Evolutionary conservation across 2,113 vertebrate species (phyloP).

Genomic region (Ammospiza caudacuta): DNA sequence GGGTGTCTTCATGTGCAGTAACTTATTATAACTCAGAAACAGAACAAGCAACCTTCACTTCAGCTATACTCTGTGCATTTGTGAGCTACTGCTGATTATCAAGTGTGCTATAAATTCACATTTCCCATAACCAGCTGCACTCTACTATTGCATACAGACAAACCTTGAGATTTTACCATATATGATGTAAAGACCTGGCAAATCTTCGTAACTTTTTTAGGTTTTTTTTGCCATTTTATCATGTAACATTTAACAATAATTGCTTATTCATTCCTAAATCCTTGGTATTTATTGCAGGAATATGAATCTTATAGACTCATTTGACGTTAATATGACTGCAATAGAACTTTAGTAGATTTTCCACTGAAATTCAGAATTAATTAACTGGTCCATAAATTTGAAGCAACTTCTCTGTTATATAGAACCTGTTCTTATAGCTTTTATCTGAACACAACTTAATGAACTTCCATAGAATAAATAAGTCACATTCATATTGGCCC

Average conservation of each 20-base stretch:
- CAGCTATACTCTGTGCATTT: background rate
- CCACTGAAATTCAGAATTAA: constrained; percentile 61
- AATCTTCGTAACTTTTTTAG: constrained; percentile 21
- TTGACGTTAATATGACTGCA: constrained; percentile 55
- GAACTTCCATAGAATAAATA: background rate
- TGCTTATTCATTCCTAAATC: constrained; percentile 44
- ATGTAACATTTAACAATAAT: constrained; percentile 46
- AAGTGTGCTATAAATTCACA: background rate
- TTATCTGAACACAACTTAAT: background rate
- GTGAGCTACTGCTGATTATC: background rate
- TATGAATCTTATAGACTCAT: constrained; percentile 59
- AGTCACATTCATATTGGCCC: background rate
- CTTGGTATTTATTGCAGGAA: constrained; percentile 59
- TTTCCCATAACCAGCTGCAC: background rate
- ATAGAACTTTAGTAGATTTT: constrained; percentile 57
- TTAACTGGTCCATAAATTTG: constrained; percentile 57
- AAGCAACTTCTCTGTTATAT: background rate
- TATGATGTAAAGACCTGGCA: background rate
- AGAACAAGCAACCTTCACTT: background rate
- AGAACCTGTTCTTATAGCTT: background rate
- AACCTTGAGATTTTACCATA: background rate
- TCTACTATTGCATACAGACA: background rate
- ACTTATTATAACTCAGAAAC: background rate
- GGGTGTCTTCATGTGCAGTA: background rate
- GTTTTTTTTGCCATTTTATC: background rate